Percentiles rank a stretch among this genome's conserved stretches.
Evolutionary conservation across 2,888 invertebrate genomes (phyloP).

Genomic region (Dermolepida albohirtum): DNA sequence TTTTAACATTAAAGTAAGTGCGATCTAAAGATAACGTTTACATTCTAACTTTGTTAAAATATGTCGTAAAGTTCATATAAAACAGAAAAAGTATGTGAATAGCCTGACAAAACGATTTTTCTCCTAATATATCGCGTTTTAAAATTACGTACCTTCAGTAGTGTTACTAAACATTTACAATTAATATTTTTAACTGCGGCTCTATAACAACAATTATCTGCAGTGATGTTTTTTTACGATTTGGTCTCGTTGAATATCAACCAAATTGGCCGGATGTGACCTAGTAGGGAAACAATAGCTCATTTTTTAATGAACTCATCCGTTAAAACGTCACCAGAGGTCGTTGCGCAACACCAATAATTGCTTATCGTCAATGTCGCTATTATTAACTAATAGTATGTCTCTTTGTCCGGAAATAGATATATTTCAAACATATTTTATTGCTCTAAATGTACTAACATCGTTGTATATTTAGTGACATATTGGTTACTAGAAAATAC

Average conservation of each 20-base stretch:
- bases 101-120: too few species aligned
- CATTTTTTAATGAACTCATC: constrained; percentile 55
- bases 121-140: too few species aligned
- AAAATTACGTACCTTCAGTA: too few species aligned
- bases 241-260: constrained; percentile 31
- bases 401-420: constrained; percentile 46
- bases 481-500: too few species aligned
- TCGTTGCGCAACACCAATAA: constrained; percentile 51
- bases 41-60: too few species aligned
- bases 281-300: constrained; percentile 52
- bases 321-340: constrained; percentile 52
- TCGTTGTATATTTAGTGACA: neutral
- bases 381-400: constrained; percentile 48
- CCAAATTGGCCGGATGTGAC: constrained; percentile 52
- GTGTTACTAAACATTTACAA: neutral
- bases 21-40: too few species aligned
- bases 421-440: constrained; percentile 11
- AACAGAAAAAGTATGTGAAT: too few species aligned
- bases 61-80: too few species aligned
- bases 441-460: neutral
- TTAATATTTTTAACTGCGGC: constrained; percentile 17
- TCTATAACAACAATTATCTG: constrained; percentile 38
- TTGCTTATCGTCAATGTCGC: constrained; percentile 48
- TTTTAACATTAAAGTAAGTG: too few species aligned
- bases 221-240: constrained; percentile 30